Conservation (phyloP, 1,140 invertebrate species). For the Drosophila nigromelanica region DNA sequence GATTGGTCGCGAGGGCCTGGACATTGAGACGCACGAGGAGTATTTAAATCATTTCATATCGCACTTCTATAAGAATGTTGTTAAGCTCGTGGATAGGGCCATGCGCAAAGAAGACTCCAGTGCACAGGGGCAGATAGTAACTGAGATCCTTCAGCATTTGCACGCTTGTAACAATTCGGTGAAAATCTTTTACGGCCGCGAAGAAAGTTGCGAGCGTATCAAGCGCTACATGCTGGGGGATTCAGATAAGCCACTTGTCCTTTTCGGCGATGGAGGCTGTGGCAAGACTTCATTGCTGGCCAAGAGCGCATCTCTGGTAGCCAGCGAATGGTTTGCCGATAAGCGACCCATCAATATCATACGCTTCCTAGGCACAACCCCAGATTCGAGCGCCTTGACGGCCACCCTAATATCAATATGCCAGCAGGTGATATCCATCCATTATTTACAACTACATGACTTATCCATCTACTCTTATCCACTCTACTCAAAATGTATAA, state of each 20-base stretch:
- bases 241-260: slow-evolving; percentile 94
- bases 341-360: slow-evolving; percentile 94
- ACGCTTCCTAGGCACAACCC: slow-evolving; percentile 97
- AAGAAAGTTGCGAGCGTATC: slow-evolving; percentile 93
- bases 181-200: slow-evolving; percentile 96
- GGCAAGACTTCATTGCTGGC: slow-evolving; percentile 98
- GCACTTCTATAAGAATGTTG: slow-evolving; percentile 97
- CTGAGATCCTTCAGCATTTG: slow-evolving; percentile 97
- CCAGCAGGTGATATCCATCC: slow-evolving; percentile 89
- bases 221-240: slow-evolving; percentile 93
- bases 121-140: slow-evolving; percentile 96
- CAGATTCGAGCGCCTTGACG: slow-evolving; percentile 96
- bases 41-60: slow-evolving; percentile 98
- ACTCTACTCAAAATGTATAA: slow-evolving; percentile 9
- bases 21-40: slow-evolving; percentile 95
- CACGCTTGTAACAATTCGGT: slow-evolving; percentile 99
- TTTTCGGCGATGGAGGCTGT: slow-evolving; percentile 97
- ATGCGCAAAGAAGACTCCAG: slow-evolving; percentile 98
- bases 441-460: slow-evolving; percentile 13
- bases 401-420: slow-evolving; percentile 98
- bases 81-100: slow-evolving; percentile 95
- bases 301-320: slow-evolving; percentile 93
- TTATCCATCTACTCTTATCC: slow-evolving; percentile 23
- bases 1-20: slow-evolving; percentile 97
- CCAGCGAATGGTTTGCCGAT: slow-evolving; percentile 89